Conservation (phyloP, 2,888 invertebrate species). For the Drosophila mettleri region DNA sequence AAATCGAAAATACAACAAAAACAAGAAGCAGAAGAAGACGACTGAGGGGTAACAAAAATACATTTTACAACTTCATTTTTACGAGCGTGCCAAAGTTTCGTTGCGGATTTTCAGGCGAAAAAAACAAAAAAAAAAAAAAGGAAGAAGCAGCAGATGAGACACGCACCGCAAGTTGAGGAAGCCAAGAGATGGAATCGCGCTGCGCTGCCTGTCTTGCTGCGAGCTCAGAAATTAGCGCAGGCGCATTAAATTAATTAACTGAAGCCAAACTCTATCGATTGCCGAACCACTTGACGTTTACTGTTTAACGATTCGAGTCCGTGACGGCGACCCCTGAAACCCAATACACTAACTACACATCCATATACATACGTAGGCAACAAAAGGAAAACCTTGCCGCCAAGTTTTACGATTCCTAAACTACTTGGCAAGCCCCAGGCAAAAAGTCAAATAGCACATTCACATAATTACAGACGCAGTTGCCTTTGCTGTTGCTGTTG, state of each 20-base stretch:
- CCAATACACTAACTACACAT: slow-evolving; percentile 3
- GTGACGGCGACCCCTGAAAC: slow-evolving; percentile 19
- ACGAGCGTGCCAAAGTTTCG: slow-evolving; percentile 68
- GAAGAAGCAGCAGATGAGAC: slow-evolving; percentile 25
- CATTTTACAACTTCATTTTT: slow-evolving; percentile 80
- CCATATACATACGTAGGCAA: neutral
- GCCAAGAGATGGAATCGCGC: slow-evolving; percentile 28
- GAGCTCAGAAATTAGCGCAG: slow-evolving; percentile 64
- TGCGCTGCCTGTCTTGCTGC: slow-evolving; percentile 65
- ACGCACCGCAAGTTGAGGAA: slow-evolving; percentile 17
- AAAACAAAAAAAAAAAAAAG: slow-evolving; percentile 37
- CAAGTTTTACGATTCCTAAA: slow-evolving; percentile 53
- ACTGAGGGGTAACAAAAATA: slow-evolving; percentile 47
- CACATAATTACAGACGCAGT: slow-evolving; percentile 46
- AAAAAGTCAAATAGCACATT: slow-evolving; percentile 34
- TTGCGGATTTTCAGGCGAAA: slow-evolving; percentile 53
- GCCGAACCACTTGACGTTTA: slow-evolving; percentile 40
- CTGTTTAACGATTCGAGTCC: slow-evolving; percentile 35
- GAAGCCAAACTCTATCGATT: slow-evolving; percentile 76
- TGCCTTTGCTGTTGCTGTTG: slow-evolving; percentile 21
- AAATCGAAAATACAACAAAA: slow-evolving; percentile 69
- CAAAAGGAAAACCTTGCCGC: slow-evolving; percentile 8
- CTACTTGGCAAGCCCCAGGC: slow-evolving; percentile 21
- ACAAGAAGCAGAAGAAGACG: slow-evolving; percentile 12
- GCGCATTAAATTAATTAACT: slow-evolving; percentile 81